Conservation (phyloP, 1,140 invertebrate genomes). For the Polypedilum vanderplanki region DNA sequence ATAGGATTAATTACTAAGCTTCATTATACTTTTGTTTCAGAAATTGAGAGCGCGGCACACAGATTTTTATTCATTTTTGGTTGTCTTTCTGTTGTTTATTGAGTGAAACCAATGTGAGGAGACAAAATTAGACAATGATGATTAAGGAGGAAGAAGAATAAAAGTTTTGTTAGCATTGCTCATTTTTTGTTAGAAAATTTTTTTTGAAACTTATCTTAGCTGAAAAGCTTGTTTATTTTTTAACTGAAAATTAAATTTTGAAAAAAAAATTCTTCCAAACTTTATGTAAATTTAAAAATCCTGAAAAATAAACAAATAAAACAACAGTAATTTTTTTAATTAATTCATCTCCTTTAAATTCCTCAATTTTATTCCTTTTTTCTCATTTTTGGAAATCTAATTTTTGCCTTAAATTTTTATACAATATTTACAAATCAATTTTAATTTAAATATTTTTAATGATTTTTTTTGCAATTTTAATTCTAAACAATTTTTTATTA, state of each 20-base stretch:
- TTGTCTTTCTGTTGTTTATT: background rate
- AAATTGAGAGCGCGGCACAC: background rate
- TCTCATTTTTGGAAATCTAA: background rate
- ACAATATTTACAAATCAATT: slow-evolving; percentile 20
- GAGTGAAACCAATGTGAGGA: background rate
- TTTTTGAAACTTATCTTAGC: no score
- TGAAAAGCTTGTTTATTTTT: no score
- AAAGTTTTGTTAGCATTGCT: background rate
- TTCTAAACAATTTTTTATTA: background rate
- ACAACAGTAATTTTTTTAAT: background rate
- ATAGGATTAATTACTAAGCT: slow-evolving; percentile 19
- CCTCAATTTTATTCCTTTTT: background rate
- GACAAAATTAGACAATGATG: background rate
- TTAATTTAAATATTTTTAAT: background rate
- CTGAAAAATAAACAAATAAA: background rate
- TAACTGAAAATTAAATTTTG: background rate
- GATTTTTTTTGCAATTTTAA: background rate
- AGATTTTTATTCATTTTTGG: background rate
- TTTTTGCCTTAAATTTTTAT: background rate
- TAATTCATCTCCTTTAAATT: background rate
- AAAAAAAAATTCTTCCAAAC: background rate
- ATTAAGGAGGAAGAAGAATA: background rate
- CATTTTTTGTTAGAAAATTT: background rate
- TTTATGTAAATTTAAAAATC: background rate
- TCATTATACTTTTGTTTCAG: background rate